Base-by-base conservation (phyloP, 2,797 vertebrate genomes). In the Pangasius krempfi region DNA sequence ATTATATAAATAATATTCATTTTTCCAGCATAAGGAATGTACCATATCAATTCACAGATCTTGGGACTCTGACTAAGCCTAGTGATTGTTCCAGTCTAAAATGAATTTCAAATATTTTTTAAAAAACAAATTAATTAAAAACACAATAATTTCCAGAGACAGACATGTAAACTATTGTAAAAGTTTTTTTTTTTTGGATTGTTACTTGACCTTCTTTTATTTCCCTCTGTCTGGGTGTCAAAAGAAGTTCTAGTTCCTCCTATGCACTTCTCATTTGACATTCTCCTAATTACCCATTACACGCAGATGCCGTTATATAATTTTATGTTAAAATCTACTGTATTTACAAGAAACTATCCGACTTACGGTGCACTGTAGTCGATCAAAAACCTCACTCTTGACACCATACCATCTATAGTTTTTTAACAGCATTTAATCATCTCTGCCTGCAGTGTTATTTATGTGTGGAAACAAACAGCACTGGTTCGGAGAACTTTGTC, bases 171-270 rank as follows among this genome's bases (percentile, higher is more conserved):
- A 81, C 33, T 8, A 12, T 6, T 85, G 18, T 18, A 70, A 81
- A 78, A 85, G 78, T 86, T 25, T 0, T 10, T 82, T 62, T 33
- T 80, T 80, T 81, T 16, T 8, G 82, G 86, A 68, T 50, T 20
- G 73, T 91, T 88, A 79, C 89, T 86, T 90, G 92, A 79, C 30
- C 73, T 78, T 87, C 86, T 90, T 94, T 93, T 89, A 73, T 93
- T 95, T 95, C 94, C 94, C 94, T 84, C 89, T 92, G 95, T 96
- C 95, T 96, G 95, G 94, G 93, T 94, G 93, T 95, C 94, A 94
- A 82, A 2, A 91, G 91, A 86, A 92, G 91, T 94, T 91, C 93
- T 93, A 94, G 95, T 96, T 96, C 96, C 96, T 94, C 95, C 93
- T 92, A 94, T 83, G 93, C 90, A 93, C 94, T 96, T 96, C 96